Percentiles rank a stretch among this genome's conserved stretches.
These are phyloP conservation scores for Drosophila azteca DNA, from an alignment of 1,140 invertebrate genomes.

Conservation along the genomic window DNA sequence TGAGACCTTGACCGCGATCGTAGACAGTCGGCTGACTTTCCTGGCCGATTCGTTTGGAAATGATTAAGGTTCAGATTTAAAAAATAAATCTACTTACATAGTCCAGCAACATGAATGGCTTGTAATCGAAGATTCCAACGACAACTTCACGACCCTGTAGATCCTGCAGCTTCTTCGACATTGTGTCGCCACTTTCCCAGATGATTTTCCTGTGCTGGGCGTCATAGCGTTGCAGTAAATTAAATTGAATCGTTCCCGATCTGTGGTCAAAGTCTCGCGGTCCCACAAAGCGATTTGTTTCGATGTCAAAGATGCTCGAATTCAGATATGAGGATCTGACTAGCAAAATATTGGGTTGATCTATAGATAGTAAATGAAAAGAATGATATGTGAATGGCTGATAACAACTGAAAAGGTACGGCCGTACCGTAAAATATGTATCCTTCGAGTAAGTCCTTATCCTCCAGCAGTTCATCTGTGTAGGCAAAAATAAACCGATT, in stretches of 20 bases:
- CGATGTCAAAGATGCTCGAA: constrained; percentile 62
- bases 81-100: constrained; percentile 41
- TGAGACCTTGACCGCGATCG: constrained; percentile 32
- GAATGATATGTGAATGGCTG: no score
- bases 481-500: constrained; percentile 72
- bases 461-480: constrained; percentile 39
- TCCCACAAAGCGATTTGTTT: constrained; percentile 72
- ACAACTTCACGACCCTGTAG: constrained; percentile 70
- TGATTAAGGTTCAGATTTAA: neutral
- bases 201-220: constrained; percentile 7
- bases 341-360: constrained; percentile 69
- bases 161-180: constrained; percentile 49
- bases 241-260: constrained; percentile 17
- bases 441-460: constrained; percentile 25
- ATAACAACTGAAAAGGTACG: no score
- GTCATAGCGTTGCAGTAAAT: constrained; percentile 51
- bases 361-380: constrained; percentile 27
- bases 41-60: constrained; percentile 9
- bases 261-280: constrained; percentile 25
- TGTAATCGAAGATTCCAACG: constrained; percentile 67
- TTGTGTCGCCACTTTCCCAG: constrained; percentile 17
- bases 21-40: constrained; percentile 28
- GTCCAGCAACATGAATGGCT: constrained; percentile 69
- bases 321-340: constrained; percentile 47
- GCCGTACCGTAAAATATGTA: constrained; percentile 61